phyloP scores from a whole-genome alignment of 2,888 invertebrate genomes.

The Amblyteles armatorius region DNA sequence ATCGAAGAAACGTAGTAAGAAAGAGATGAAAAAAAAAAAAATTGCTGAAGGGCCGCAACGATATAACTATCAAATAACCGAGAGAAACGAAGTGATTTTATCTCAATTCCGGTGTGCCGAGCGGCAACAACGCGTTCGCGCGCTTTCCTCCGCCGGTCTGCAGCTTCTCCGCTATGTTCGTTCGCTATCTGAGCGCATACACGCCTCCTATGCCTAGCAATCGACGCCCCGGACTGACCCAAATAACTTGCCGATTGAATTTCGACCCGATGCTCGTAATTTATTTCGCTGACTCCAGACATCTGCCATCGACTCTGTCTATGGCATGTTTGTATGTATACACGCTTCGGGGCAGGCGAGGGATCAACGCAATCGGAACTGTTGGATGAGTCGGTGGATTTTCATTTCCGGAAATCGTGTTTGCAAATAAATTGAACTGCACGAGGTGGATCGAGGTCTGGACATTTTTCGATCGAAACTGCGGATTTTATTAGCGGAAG shows the following conservation, averaged over 20 bases:
- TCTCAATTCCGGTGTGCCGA: conserved; percentile 54
- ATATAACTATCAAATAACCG: conserved; percentile 47
- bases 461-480: background rate
- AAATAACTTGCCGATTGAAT: conserved; percentile 63
- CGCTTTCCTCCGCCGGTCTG: conserved; percentile 6
- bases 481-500: background rate
- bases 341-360: background rate
- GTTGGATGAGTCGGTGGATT: conserved; percentile 31
- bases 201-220: conserved; percentile 20
- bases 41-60: background rate
- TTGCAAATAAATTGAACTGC: conserved; percentile 31
- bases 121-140: conserved; percentile 11
- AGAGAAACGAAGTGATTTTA: conserved; percentile 59
- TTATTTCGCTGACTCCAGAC: conserved; percentile 46
- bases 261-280: conserved; percentile 26
- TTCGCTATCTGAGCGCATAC: conserved; percentile 18
- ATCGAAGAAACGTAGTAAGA: background rate
- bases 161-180: background rate
- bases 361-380: conserved; percentile 17
- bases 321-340: background rate
- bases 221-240: conserved; percentile 37
- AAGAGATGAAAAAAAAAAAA: background rate
- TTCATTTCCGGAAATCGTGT: conserved; percentile 47
- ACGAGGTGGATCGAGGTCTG: background rate
- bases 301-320: conserved; percentile 11